Conservation (phyloP, 2,113 vertebrate species). For the Penelope pileata region DNA sequence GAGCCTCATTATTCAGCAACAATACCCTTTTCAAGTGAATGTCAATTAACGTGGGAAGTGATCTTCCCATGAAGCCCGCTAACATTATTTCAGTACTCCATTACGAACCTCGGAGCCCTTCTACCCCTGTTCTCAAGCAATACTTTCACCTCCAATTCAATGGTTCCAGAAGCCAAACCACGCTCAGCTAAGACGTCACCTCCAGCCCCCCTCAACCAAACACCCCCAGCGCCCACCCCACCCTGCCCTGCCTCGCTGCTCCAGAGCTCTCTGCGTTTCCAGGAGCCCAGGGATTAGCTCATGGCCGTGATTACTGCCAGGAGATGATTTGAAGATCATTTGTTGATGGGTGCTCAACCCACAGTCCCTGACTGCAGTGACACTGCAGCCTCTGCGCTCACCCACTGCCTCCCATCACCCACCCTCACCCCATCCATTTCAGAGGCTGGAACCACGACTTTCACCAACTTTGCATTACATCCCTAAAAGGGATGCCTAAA, state of each 20-base stretch:
- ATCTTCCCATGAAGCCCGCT: not conserved
- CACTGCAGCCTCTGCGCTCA: not conserved
- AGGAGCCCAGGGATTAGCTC: not conserved
- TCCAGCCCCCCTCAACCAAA: not conserved
- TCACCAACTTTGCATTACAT: not conserved
- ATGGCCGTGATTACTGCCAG: too few relatives aligned
- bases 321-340: accelerated
- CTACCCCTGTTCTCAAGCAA: not conserved
- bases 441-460: not conserved
- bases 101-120: not conserved
- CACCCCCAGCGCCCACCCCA: not conserved
- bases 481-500: not conserved
- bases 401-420: not conserved
- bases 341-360: accelerated
- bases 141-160: not conserved
- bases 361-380: not conserved
- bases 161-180: not conserved
- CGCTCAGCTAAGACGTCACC: not conserved
- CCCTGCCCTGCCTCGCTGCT: not conserved
- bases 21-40: not conserved
- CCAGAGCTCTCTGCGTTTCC: not conserved
- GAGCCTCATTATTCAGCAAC: accelerated
- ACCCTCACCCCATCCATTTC: not conserved
- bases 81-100: accelerated
- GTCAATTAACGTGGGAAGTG: accelerated